Conservation (phyloP, 1,140 invertebrate genomes). For the Laupala kohalensis region DNA sequence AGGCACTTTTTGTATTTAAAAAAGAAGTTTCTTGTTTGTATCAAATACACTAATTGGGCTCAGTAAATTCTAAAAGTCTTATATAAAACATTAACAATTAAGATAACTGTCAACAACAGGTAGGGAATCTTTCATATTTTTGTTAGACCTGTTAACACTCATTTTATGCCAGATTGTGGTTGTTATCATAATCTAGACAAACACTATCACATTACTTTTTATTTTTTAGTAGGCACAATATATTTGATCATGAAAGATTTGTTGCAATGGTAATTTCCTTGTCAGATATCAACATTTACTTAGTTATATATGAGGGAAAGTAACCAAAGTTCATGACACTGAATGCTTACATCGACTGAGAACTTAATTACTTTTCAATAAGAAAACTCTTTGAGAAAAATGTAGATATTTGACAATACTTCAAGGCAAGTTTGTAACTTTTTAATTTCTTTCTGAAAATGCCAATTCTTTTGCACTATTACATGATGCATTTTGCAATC, state of each 20-base stretch:
- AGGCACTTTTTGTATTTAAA: too few species aligned
- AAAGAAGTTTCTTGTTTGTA: too few species aligned
- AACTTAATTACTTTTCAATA: too few species aligned
- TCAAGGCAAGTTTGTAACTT: not conserved
- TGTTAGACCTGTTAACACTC: not conserved
- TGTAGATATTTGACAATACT: not conserved
- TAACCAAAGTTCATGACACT: too few species aligned
- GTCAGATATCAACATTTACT: not conserved
- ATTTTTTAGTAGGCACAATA: not conserved
- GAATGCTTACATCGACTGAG: too few species aligned
- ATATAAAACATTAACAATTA: too few species aligned
- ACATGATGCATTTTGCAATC: not conserved
- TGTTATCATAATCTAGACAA: not conserved
- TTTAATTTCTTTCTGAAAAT: not conserved
- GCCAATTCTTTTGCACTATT: not conserved
- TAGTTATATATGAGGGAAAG: not conserved
- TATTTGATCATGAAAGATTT: not conserved
- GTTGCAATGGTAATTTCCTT: not conserved
- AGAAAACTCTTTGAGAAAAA: too few species aligned
- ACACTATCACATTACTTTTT: not conserved
- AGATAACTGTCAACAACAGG: not conserved
- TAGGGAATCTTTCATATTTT: not conserved
- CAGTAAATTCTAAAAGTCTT: too few species aligned
- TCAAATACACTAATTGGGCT: too few species aligned
- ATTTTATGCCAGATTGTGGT: not conserved